Evolutionary conservation across 30 jellyfish, hydroid and myxozoan species (phyloP).

Genomic region (Cassiopea andromeda): DNA sequence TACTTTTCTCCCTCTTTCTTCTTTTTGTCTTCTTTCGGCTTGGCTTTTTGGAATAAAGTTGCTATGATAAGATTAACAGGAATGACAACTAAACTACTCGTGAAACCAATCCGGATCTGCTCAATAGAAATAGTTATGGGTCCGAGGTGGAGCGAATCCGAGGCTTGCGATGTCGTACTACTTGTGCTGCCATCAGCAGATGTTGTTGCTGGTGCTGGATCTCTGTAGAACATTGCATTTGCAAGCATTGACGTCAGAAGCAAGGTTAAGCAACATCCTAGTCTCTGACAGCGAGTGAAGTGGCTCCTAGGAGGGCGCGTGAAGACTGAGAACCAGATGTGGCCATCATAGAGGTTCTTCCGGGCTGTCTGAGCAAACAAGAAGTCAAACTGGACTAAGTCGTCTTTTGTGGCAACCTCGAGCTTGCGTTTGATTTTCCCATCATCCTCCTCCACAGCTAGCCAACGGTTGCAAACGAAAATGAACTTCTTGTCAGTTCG

Average conservation of each 20-base stretch:
- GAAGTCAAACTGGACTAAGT: conserved; percentile 85
- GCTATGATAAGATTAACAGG: conserved; percentile 90
- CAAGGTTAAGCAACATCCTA: conserved; percentile 90
- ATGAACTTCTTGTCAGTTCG: conserved; percentile 69
- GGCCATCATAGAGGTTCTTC: conserved; percentile 92
- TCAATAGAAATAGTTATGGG: conserved; percentile 89
- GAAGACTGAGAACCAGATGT: conserved; percentile 94
- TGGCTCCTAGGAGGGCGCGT: conserved; percentile 95
- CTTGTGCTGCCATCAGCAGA: conserved; percentile 13
- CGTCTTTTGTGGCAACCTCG: conserved; percentile 81
- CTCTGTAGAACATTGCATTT: conserved; percentile 91
- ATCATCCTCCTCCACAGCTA: conserved; percentile 98
- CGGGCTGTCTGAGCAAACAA: conserved; percentile 87
- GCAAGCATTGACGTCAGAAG: conserved; percentile 91
- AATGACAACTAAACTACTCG: conserved; percentile 86
- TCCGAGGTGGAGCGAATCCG: conserved; percentile 82
- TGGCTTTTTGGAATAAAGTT: conserved; percentile 85
- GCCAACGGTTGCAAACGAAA: conserved; percentile 95
- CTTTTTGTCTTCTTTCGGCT: conserved; percentile 73
- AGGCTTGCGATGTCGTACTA: conserved; percentile 25
- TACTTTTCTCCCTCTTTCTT: conserved; percentile 29
- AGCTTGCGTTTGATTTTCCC: conserved; percentile 82
- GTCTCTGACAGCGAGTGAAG: conserved; percentile 89
- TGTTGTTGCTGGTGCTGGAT: conserved; percentile 58
- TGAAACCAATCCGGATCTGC: conserved; percentile 79